Base-by-base conservation (phyloP, 2,797 vertebrate species). In the Siniperca obscura region DNA sequence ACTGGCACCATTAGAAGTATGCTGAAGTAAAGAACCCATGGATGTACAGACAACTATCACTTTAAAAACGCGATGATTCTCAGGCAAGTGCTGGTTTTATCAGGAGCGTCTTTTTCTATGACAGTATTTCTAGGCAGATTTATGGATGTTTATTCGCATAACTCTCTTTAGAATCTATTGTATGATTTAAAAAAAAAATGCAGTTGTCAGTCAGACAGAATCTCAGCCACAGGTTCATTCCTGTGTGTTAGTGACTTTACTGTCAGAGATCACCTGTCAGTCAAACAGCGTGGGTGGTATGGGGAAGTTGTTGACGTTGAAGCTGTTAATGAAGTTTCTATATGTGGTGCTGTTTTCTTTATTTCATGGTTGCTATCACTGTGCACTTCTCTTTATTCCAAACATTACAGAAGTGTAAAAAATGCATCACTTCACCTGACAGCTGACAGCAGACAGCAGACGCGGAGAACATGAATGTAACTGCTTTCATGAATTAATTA, bases 221-320 rank as follows among this genome's bases (percentile, higher is more conserved):
- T 53, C 42, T 25, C 50, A 64, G 62, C 19, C 72, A 30, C 65
- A 12, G 56, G 69, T 56, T 70, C n/a, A n/a, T 9, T 27, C 7
- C 62, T 68, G 73, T 16, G 57, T 7, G 21, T 56, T 48, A 27
- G 27, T 30, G 5, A n/a, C 74, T 66, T n/a, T 10, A 0, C 52
- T 38, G 70, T 65, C 30, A 78, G 48, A 46, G 56, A 74, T 56
- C 46, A 25, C 16, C 78, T 68, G 82, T 81, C 87, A 86, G 5
- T 87, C 85, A 85, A 38, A 52, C 68, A 11, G 34, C 8, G 34
- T 57, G 46, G 82, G 60, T n/a, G 65, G 55, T 3, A 11, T 3
- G 1, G 19, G 16, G 27, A 61, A 25, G 22, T 50, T 71, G 22
- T 68, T 2, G 3, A 73, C 60, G 30, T 10, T 44, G 11, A 64